Evolutionary conservation across 2,888 invertebrate species (phyloP), one percentile per base, ranked within the genome.

Genomic region (Gari tellinella): DNA sequence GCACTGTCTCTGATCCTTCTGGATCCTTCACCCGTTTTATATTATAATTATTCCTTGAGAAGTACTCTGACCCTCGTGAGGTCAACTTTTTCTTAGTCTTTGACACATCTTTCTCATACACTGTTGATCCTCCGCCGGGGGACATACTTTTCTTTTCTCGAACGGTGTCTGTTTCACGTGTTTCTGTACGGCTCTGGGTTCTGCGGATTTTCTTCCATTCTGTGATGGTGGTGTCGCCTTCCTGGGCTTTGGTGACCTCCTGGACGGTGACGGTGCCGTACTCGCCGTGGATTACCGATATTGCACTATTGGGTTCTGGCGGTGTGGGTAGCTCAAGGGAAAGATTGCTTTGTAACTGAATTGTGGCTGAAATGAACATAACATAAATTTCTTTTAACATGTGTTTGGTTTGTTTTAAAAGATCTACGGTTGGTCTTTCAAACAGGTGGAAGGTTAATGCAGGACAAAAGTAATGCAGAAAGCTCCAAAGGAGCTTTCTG

Each of bases 31-130:
- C 73, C 48, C 80, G 76, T 23, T 63, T 60, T 12, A 84, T 77
- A 37, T 82, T 81, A 26, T 81, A 79, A 25, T 82, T 72, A 62
- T 82, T 86, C 21, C 84, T 69, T 40, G 83, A 74, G 56, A 82
- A 86, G 66, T 89, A 89, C 52, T 87, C 82, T 1, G 88, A 88
- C 7, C 89, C 89, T 26, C 86, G 72, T 10, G 85, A 81, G 14
- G 88, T 89, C 31, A 88, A 51, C 68, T 84, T 86, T 41, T 81
- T 79, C 25, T 82, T 81, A 7, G 86, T 85, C 49, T 84, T 83
- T 21, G 86, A 81, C 23, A 86, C 83, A 62, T 87, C 88, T 63
- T 82, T 82, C 53, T 86, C 86, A 52, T 84, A 78, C 19, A 81
- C 69, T 26, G 80, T 62, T 37, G 83, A 72, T 10, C 74, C 79